Evolutionary conservation across 53 echinoderm and acorn worm genomes (phyloP), one percentile per base, ranked within the genome.

Genomic region (Henricia sp.): DNA sequence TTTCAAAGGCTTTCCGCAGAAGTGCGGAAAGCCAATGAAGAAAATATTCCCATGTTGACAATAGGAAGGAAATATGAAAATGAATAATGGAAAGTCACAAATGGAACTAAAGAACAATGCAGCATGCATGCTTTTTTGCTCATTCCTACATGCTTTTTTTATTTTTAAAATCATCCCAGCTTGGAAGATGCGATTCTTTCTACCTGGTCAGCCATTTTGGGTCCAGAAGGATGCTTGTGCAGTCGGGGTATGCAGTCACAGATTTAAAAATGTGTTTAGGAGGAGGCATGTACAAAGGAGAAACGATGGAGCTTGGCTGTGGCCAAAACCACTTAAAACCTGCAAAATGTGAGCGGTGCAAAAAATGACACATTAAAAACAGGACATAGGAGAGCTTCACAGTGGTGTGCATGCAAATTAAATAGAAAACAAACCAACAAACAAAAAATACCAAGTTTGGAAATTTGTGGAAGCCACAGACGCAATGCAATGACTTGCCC

Each of bases 161-260:
- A 14, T 53, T 73, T 28, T 17, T 4, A 34, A n/a, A n/a, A 17
- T 73, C 71, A 50, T 73, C 37, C 43, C 21, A 54, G 17, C 71
- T 33, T 37, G n/a, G n/a, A 50, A 33, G 50, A 71, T 71, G 50
- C 51, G 50, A 25, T 12, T 72, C 50, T 58, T 43, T 57, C 77
- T 77, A 77, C 77, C 77, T 77, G 77, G 59, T 77, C 77, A 27
- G 59, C 77, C 77, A 77, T 77, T 77, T 60, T 77, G 77, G n/a
- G 20, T 67, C 67, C 67, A 14, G 66, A 9, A 9, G 48, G 32
- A 24, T 6, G 60, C 38, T 29, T 44, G 54, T 73, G 21, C 55
- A 64, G 12, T 40, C 38, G 58, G 20, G 29, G 59, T 59, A 56
- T 54, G 23, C 58, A 55, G 59, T 77, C 43, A 40, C 77, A 42